Conservation (phyloP, 2,797 vertebrate genomes). For the Argya squamiceps region DNA sequence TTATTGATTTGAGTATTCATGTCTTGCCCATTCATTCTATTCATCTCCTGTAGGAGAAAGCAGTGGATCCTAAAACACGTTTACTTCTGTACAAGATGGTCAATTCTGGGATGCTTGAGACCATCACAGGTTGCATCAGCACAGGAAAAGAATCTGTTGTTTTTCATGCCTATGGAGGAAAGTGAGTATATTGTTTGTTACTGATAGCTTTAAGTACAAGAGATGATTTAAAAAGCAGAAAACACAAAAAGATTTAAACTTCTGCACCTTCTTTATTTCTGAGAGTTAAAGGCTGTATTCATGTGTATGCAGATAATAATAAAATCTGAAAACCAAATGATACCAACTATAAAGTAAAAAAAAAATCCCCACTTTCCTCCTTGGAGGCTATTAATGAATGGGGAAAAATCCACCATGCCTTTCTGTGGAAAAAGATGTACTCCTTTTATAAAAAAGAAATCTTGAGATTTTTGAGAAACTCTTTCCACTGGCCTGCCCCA, state of each 20-base stretch:
- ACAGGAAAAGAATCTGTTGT: constrained; percentile 97
- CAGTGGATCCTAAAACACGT: constrained; percentile 93
- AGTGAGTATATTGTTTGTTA: constrained; percentile 73
- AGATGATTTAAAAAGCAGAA: not conserved
- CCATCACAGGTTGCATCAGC: constrained; percentile 95
- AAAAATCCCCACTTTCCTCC: not conserved
- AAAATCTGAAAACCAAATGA: not conserved
- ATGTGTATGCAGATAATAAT: not conserved
- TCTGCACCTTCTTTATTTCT: not conserved
- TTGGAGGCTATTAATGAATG: not conserved
- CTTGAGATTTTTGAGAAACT: not conserved
- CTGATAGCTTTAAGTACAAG: not conserved
- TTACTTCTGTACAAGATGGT: constrained; percentile 97
- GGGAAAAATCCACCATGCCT: not conserved
- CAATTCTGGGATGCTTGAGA: constrained; percentile 89
- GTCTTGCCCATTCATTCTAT: not conserved
- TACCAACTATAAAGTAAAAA: not conserved
- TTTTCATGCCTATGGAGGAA: constrained; percentile 93
- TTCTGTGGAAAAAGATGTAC: not conserved
- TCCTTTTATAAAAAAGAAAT: not conserved
- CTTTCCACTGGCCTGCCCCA: not conserved
- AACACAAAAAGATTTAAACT: not conserved
- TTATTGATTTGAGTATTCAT: not conserved
- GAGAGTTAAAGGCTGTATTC: not conserved
- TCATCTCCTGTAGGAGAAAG: constrained; percentile 86